Percentiles rank a stretch among this genome's conserved stretches.
Evolutionary conservation across 2,113 vertebrate species (phyloP).

Genomic region (Hymenochirus boettgeri): DNA sequence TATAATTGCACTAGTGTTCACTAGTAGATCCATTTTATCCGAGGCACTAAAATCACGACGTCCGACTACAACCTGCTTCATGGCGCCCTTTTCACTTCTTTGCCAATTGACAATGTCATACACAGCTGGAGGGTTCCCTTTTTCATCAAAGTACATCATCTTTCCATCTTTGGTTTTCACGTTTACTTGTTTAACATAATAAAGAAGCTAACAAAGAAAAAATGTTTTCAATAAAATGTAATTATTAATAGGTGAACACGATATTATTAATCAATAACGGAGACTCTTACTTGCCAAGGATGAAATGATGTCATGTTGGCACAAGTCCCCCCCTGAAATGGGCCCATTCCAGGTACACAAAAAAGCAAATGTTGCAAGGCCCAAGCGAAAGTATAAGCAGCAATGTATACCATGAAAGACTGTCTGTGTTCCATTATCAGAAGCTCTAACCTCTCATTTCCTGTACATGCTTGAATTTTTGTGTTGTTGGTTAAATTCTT

Average conservation of each 20-base stretch:
- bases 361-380: too few relatives aligned
- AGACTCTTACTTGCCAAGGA: not conserved
- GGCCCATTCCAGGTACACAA: not conserved
- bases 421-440: too few relatives aligned
- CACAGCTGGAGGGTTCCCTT: conserved; percentile 16
- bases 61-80: not conserved
- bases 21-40: not conserved
- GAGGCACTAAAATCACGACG: not conserved
- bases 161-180: conserved; percentile 4
- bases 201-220: not conserved
- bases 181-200: conserved; percentile 1
- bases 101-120: conserved; percentile 9
- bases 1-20: not conserved
- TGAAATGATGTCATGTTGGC: too few relatives aligned
- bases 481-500: not conserved
- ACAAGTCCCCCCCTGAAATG: not conserved
- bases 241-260: too few relatives aligned
- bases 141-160: conserved; percentile 15
- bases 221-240: not conserved
- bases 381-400: too few relatives aligned
- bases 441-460: too few relatives aligned
- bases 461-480: too few relatives aligned
- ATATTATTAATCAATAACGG: not conserved
- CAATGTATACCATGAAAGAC: too few relatives aligned
- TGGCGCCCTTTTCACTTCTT: not conserved